Base-by-base conservation (phyloP, 2,797 vertebrate genomes). In the Mionectes olivaceus region DNA sequence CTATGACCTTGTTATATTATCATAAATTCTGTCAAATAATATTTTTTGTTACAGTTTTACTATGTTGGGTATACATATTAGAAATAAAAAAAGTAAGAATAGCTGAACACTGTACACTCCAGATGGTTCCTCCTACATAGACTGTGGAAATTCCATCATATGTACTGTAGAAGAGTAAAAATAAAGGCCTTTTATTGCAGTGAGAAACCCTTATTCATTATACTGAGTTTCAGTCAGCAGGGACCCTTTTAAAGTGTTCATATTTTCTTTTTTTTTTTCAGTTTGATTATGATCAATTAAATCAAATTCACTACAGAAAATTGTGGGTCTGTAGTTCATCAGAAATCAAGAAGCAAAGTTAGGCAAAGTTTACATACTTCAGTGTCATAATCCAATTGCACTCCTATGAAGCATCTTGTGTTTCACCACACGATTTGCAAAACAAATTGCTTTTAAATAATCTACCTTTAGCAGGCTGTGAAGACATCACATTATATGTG, bases 61-160 rank as follows among this genome's bases (percentile, higher is more conserved):
- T 61, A 50, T 78, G 10, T 71, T 83, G 8, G 22, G 24, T 9
- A 4, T 50, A 55, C 68, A 65, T 89, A 79, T 81, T 92, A 87
- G 69, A 27, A 81, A 50, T 55, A 57, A 33, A 86, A 90, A 91
- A 50, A 30, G 39, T 78, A 81, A 57, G 30, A 77, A 75, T 81
- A 89, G 12, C 27, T 81, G 77, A 90, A 53, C 5, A 37, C 7
- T n/a, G 32, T 61, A 47, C 39, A 78, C 12, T 75, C 65, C 86
- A 92, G 89, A 90, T 95, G 77, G 77, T 69, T 84, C 59, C 74
- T 90, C 83, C 92, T 81, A 91, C 93, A 32, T 44, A 60, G 41
- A 41, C 47, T 74, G 52, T 71, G 57, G 59, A 92, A 76, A 94
- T 78, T 90, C 57, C 74, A 61, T n/a, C 46, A 28, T 13, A 21